Conservation (phyloP, 1,140 invertebrate genomes). For the Microvelia longipes region DNA sequence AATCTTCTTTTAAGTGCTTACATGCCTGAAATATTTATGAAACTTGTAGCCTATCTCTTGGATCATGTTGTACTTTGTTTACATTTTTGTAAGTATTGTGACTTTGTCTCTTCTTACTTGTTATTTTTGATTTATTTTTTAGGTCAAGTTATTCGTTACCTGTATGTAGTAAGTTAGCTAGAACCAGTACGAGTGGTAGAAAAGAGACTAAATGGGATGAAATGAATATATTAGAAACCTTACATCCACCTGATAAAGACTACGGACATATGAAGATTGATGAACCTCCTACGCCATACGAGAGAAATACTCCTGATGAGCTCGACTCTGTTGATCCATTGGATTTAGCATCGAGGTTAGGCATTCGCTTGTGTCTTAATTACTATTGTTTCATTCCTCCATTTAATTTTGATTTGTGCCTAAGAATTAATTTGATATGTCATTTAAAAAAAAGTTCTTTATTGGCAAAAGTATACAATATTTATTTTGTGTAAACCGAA, state of each 20-base stretch:
- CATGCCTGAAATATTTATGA: too few species aligned
- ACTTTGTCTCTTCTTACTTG: background rate
- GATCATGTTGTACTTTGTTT: too few species aligned
- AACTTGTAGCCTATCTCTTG: too few species aligned
- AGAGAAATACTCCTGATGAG: constrained; percentile 51
- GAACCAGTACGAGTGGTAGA: constrained; percentile 23
- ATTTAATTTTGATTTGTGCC: too few species aligned
- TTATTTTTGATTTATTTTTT: background rate
- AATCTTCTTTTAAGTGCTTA: too few species aligned
- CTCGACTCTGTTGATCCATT: constrained; percentile 60
- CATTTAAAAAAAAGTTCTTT: too few species aligned
- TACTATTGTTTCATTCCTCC: too few species aligned
- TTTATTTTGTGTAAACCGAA: too few species aligned
- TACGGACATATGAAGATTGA: constrained; percentile 99
- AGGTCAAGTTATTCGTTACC: background rate
- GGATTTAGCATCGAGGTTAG: constrained; percentile 59
- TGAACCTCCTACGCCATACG: constrained; percentile 93
- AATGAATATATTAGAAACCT: constrained; percentile 96
- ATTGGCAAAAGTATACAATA: too few species aligned
- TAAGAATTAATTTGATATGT: too few species aligned
- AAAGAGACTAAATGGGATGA: constrained; percentile 94
- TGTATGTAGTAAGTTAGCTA: background rate
- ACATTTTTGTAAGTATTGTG: too few species aligned
- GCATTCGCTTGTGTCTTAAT: too few species aligned
- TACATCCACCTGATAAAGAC: constrained; percentile 95